Base-by-base conservation (phyloP, 1,140 invertebrate species). In the Trichoplusia ni region DNA sequence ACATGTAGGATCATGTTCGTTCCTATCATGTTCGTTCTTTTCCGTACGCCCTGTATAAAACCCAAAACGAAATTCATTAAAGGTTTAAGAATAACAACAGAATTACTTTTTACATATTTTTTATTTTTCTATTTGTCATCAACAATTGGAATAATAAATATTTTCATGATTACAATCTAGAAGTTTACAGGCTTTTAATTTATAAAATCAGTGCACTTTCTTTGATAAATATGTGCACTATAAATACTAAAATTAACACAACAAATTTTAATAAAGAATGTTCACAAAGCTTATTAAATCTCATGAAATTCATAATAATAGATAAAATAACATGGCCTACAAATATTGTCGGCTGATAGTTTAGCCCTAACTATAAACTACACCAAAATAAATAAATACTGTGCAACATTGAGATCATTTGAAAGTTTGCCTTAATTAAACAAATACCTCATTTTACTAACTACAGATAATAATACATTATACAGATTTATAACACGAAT, bases 381-480 rank as follows among this genome's bases (percentile, higher is more conserved):
- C 47, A 46, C 21, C 35, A 54, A 58, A 54, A 58, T 58, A 29
- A 58, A 67, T 63, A 60, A 81, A 81, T 84, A 84, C 76, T 84
- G 76, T 77, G 80, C 75, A 87, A 81, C 74, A 73, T 72, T 83
- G 84, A 87, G 84, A 87, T 87, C 84, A 85, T 77, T 69, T 75
- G 66, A 47, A 76, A 72, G 75, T 35, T 66, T 70, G 69, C 65
- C 29, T 53, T 64, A 69, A 33, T 16, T 63, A 29, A 44, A 21
- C 33, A n/a, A 7, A 14, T 14, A 38, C 16, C 5, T 54, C 38
- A 23, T 7, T 11, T 35, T 27, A 54, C 33, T 25, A 40, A 13
- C 19, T 27, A 38, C n/a, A n/a, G n/a, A n/a, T n/a, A 54, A 18
- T 11, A 37, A 53, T 21, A 11, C 0, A 37, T 54, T 37, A n/a